phyloP scores from a whole-genome alignment of 2,888 invertebrate genomes.

The Agrilus mali region DNA sequence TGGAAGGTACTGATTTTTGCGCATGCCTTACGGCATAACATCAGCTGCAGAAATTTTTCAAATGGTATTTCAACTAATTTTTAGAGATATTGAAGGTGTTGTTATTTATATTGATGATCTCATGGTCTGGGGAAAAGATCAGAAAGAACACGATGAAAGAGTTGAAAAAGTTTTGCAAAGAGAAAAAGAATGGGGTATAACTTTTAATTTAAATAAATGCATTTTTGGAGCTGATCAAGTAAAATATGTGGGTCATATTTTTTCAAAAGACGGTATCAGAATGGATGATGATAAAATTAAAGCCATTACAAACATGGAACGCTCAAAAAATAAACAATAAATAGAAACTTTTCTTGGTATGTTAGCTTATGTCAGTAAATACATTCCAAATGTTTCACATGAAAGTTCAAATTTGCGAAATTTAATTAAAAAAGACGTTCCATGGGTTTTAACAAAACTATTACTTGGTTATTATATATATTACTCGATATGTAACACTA shows the following conservation, averaged over 20 bases:
- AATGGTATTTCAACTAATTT: too few relatives aligned
- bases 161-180: conserved; percentile 8
- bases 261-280: conserved; percentile 9
- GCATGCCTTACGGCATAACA: too few relatives aligned
- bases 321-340: conserved; percentile 13
- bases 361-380: conserved; percentile 13
- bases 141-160: conserved; percentile 8
- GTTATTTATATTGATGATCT: conserved; percentile 2
- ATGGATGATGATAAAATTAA: conserved; percentile 11
- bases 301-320: conserved; percentile 9
- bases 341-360: conserved; percentile 14
- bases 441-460: too few relatives aligned
- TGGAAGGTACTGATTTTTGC: too few relatives aligned
- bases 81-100: too few relatives aligned
- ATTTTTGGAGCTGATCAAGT: conserved; percentile 6
- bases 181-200: conserved; percentile 4
- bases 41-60: too few relatives aligned
- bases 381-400: conserved; percentile 13
- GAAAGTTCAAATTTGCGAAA: conserved; percentile 9
- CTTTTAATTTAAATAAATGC: conserved; percentile 10
- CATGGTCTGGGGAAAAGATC: not conserved
- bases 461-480: too few relatives aligned
- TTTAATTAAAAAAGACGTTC: conserved; percentile 9
- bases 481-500: too few relatives aligned
- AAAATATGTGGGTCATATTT: conserved; percentile 12